Base-by-base conservation (phyloP, 2,888 invertebrate species). In the Diadegma fenestrale region DNA sequence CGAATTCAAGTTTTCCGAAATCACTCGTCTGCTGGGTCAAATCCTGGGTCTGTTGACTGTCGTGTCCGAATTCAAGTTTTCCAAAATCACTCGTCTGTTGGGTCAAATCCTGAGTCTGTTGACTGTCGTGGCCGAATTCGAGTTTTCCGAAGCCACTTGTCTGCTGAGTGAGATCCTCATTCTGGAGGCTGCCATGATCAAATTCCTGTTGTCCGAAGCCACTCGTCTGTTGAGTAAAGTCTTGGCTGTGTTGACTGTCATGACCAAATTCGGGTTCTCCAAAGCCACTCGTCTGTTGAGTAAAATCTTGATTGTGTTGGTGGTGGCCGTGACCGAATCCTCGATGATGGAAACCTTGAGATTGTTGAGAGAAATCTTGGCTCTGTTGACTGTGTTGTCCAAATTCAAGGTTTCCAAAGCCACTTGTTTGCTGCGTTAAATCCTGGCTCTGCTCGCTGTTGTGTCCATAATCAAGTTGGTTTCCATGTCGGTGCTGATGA, bases 61-160 rank as follows among this genome's bases (percentile, higher is more conserved):
- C 85, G 72, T 94, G 94, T 63, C 89, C 91, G 8, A 86, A 68
- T 33, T 83, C 79, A 30, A 48, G 45, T 10, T 85, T 63, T 17
- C 73, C 71, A 8, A 41, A 75, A 33, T 3, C 22, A 22, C n/a
- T 22, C 2, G 10, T 22, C 4, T 80, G 84, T 72, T 87, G 87
- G 22, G 69, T 85, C 61, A 64, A 76, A 37, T 86, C 85, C 17
- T 63, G 10, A 2, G 87, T 79, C 72, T 88, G 91, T 79, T 89
- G 91, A 7, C 90, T 87, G 87, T 93, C 92, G 85, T 94, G 94
- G 61, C 89, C 91, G 12, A 86, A 58, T 26, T 82, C 76, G 19
- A 54, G 45, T 10, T 85, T 63, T 12, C 73, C 73, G 5, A 26
- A 69, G 30, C 26, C 19, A 12, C 43, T 51, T 5, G 7, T 51